phyloP scores from a whole-genome alignment of 2,797 vertebrate genomes.

The Borostomias antarcticus region DNA sequence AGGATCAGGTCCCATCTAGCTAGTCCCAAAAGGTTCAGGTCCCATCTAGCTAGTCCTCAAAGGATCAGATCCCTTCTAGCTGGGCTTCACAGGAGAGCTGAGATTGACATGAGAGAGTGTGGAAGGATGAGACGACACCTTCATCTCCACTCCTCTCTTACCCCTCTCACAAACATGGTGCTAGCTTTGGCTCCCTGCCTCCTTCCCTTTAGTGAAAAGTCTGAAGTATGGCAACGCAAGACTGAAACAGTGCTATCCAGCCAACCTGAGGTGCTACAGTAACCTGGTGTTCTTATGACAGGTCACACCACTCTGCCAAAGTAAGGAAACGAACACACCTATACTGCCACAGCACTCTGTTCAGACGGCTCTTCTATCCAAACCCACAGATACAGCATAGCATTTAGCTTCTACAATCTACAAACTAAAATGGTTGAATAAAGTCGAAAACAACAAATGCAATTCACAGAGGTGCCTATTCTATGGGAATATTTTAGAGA shows the following conservation, averaged over 20 bases:
- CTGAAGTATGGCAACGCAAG: neutral
- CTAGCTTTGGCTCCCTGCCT: conserved; percentile 49
- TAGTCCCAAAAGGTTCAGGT: too few relatives aligned
- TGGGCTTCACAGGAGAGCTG: conserved; percentile 72
- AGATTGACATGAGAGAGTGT: conserved; percentile 69
- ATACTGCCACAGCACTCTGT: neutral
- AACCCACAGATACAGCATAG: neutral
- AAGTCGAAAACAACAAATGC: conserved; percentile 20
- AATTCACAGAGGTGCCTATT: conserved; percentile 59
- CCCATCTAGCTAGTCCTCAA: too few relatives aligned
- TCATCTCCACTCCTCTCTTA: conserved; percentile 74
- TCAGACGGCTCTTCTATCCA: neutral
- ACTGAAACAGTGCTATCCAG: conserved; percentile 44
- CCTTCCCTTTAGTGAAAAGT: neutral
- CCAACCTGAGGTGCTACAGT: conserved; percentile 59
- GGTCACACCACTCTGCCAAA: conserved; percentile 65
- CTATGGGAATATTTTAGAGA: conserved; percentile 59
- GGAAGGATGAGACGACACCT: conserved; percentile 64
- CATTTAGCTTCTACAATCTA: conserved; percentile 41
- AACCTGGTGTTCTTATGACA: conserved; percentile 64
- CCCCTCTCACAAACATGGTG: conserved; percentile 83
- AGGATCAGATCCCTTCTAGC: neutral
- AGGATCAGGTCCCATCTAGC: too few relatives aligned
- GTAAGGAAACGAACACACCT: conserved; percentile 44
- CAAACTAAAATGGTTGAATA: neutral